Base-by-base conservation (phyloP, 2,113 vertebrate genomes). In the Lota lota region DNA sequence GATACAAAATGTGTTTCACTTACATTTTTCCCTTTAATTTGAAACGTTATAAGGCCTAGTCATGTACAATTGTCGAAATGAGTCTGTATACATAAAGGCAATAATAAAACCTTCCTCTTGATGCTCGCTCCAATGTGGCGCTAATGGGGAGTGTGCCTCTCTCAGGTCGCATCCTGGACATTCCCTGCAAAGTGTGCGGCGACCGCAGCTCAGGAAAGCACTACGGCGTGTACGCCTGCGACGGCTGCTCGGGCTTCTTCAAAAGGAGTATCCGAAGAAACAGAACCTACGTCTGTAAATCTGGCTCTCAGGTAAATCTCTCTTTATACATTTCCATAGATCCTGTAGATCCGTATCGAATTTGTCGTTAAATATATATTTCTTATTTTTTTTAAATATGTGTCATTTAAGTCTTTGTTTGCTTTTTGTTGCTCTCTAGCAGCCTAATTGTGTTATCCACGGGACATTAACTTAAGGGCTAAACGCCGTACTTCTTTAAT, bases 221-320 rank as follows among this genome's bases (percentile, higher is more conserved):
- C 86, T 99, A 99, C 14, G 97, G 97, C 15, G 97, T 99, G 68
- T 99, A 99, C 68, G 97, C 97, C 66, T 99, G 97, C 64, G 97
- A 99, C 66, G 97, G 97, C 63, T 99, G 97, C 83, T 99, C 97
- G 0, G 97, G 97, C 20, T 99, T 99, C 90, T 99, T 99, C 92
- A 99, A 99, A 84, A 90, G 97, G 85, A 99, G 97, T 87, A 99
- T 99, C 89, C 92, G 97, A 63, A 93, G 97, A 78, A 99, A 99
- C 74, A 89, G 97, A 83, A 97, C 96, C 0, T 99, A 99, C 54
- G 96, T 99, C 77, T 99, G 97, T 91, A 99, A 99, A 91, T 98
- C 97, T 51, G 97, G 97, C 83, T 97, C 96, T 69, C 97, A 99
- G 96, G 97, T 99, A 92, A 83, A 73, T 51, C 70, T 62, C 64